These are phyloP conservation scores for Ceratitis capitata DNA, from an alignment of 1,140 invertebrate genomes.

Conservation along the genomic window DNA sequence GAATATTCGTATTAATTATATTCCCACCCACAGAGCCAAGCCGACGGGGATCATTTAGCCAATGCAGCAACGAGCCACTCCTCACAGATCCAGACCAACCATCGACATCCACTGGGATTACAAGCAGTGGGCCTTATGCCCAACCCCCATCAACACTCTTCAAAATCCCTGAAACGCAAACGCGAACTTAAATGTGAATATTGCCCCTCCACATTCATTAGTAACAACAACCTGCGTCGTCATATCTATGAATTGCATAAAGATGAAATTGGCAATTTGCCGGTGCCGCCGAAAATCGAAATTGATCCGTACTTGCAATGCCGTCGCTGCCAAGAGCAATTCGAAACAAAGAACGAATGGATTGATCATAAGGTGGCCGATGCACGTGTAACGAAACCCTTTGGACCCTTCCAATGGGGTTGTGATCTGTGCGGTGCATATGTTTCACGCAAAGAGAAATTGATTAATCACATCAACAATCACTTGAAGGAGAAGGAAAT, in stretches of 20 bases:
- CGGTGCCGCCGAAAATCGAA: slow-evolving; percentile 55
- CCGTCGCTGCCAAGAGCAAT: slow-evolving; percentile 54
- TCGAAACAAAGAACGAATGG: slow-evolving; percentile 58
- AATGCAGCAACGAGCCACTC: slow-evolving; percentile 40
- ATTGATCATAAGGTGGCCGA: slow-evolving; percentile 62
- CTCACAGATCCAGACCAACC: slow-evolving; percentile 44
- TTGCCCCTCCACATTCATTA: slow-evolving; percentile 63
- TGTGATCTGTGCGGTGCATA: slow-evolving; percentile 63
- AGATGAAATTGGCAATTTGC: slow-evolving; percentile 58
- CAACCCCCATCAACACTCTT: slow-evolving; percentile 40
- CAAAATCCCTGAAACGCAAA: slow-evolving; percentile 59
- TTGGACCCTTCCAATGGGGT: slow-evolving; percentile 63
- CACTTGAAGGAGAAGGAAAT: slow-evolving; percentile 60
- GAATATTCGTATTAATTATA: slow-evolving; percentile 43
- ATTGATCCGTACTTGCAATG: slow-evolving; percentile 55
- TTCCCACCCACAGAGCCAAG: slow-evolving; percentile 52
- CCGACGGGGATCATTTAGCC: slow-evolving; percentile 55
- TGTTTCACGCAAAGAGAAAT: slow-evolving; percentile 62
- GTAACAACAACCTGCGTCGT: slow-evolving; percentile 62
- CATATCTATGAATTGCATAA: slow-evolving; percentile 64
- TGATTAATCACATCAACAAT: slow-evolving; percentile 63
- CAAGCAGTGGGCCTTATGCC: slow-evolving; percentile 64
- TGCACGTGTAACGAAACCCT: slow-evolving; percentile 58
- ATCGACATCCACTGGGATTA: slow-evolving; percentile 60
- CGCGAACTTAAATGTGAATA: slow-evolving; percentile 63